These are phyloP conservation scores for Salvelinus fontinalis DNA, from an alignment of 2,113 vertebrate species.

Conservation along the genomic window DNA sequence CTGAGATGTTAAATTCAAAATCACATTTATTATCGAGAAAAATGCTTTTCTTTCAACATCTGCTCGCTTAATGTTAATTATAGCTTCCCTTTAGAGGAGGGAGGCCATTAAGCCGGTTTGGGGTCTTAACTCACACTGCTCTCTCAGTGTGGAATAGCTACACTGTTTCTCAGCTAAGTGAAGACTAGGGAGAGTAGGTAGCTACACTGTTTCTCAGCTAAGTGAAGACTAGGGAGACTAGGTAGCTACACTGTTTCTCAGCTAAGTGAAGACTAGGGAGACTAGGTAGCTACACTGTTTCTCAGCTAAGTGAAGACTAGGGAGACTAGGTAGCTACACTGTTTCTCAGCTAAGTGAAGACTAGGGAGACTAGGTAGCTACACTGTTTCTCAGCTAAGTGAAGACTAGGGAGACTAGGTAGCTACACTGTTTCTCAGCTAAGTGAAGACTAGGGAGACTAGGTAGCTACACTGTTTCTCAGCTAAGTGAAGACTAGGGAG, in stretches of 20 bases:
- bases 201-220: neutral
- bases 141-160: slow-evolving; percentile 9
- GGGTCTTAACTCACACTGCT: slow-evolving; percentile 48
- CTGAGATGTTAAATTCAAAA: slow-evolving; percentile 78
- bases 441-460: neutral
- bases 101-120: slow-evolving; percentile 63
- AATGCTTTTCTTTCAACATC: slow-evolving; percentile 74
- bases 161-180: neutral
- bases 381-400: neutral
- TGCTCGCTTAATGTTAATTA: slow-evolving; percentile 80
- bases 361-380: neutral
- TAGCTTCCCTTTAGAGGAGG: slow-evolving; percentile 61
- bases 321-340: neutral
- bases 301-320: slow-evolving; percentile 3
- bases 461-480: neutral
- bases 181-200: slow-evolving; percentile 1
- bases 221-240: slow-evolving; percentile 2
- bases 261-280: slow-evolving; percentile 3
- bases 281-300: no score
- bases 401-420: slow-evolving; percentile 1
- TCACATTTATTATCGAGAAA: slow-evolving; percentile 72
- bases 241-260: no score
- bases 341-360: neutral
- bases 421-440: neutral
- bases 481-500: no score